Conservation (phyloP, 2,888 invertebrate species). For the Falcaria lacertinaria region DNA sequence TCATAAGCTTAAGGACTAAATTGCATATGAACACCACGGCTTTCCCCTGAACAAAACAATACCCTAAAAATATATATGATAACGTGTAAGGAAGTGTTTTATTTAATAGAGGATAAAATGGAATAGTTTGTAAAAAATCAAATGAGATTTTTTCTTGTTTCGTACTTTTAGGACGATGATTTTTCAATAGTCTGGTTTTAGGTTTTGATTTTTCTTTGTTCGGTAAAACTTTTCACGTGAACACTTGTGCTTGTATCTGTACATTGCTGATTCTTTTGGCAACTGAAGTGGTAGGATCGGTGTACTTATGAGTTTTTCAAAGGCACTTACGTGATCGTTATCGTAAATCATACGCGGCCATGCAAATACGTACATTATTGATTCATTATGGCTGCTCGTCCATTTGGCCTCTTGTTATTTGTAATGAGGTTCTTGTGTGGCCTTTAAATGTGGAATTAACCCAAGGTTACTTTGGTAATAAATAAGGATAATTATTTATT, state of each 20-base stretch:
- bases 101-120: too few species aligned
- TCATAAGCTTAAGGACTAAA: too few species aligned
- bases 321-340: constrained; percentile 54
- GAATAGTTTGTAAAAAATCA: too few species aligned
- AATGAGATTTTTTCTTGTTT: too few species aligned
- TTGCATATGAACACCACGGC: too few species aligned
- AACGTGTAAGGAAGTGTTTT: too few species aligned
- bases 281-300: constrained; percentile 46
- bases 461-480: too few species aligned
- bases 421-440: not conserved
- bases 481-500: too few species aligned
- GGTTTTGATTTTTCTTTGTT: not conserved
- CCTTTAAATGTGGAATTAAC: not conserved
- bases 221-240: constrained; percentile 3
- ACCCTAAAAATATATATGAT: too few species aligned
- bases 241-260: constrained; percentile 26
- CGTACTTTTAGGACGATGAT: too few species aligned
- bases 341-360: constrained; percentile 57
- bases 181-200: too few species aligned
- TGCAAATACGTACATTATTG: constrained; percentile 28
- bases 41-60: too few species aligned
- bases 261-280: constrained; percentile 69
- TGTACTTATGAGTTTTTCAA: constrained; percentile 56
- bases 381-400: constrained; percentile 18
- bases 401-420: constrained; percentile 15